A percentile compares a stretch with the other conserved stretches of the same genome.
Evolutionary conservation across 2,797 vertebrate species (phyloP).

Genomic region (Prionace glauca): DNA sequence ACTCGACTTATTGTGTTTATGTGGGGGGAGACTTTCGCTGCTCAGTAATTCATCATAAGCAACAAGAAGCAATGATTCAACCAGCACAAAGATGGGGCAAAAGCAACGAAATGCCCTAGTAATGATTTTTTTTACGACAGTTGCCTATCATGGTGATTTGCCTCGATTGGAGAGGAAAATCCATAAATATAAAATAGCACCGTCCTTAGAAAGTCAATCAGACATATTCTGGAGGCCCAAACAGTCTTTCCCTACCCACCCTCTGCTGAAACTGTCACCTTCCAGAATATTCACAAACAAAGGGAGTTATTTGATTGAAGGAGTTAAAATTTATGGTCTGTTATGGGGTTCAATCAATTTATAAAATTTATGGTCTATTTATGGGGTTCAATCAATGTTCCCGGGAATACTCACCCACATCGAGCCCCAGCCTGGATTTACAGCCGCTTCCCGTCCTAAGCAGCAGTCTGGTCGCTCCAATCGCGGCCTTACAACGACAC

Average conservation of each 20-base stretch:
- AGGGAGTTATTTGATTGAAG: neutral
- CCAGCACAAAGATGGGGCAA: neutral
- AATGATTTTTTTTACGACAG: neutral
- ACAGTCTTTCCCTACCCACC: neutral
- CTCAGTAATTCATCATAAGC: neutral
- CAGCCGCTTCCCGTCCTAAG: neutral
- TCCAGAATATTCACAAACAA: neutral
- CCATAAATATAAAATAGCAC: neutral
- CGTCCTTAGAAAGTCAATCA: neutral
- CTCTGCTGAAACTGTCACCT: neutral
- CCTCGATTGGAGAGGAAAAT: neutral
- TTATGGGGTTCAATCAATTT: neutral
- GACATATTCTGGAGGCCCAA: neutral
- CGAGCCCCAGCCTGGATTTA: neutral
- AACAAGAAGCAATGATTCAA: neutral
- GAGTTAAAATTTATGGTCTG: neutral
- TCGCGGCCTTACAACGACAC: neutral
- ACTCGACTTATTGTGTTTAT: neutral
- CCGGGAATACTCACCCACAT: neutral
- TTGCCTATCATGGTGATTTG: neutral
- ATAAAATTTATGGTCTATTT: neutral
- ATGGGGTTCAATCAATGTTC: neutral
- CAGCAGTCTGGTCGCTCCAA: neutral
- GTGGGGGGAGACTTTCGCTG: neutral
- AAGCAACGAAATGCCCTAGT: neutral